Evolutionary conservation across 2,888 invertebrate species (phyloP).

Genomic region (Caenorhabditis zanzibari): DNA sequence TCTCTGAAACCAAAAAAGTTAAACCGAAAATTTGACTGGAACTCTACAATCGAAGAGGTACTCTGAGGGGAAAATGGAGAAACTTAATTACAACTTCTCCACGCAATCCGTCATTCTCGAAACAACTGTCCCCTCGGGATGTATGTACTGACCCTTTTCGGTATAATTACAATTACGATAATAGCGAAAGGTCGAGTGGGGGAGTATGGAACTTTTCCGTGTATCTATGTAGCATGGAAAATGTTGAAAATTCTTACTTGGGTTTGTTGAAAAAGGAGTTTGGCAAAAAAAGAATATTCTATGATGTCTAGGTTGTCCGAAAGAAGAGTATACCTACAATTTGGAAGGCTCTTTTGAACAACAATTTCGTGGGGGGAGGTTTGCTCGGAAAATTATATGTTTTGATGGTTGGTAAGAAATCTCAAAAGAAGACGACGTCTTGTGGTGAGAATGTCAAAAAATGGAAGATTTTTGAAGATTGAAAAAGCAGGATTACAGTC

Average conservation of each 20-base stretch:
- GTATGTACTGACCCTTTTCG: conserved; percentile 11
- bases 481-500: no score
- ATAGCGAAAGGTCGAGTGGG: conserved; percentile 58
- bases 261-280: conserved; percentile 3
- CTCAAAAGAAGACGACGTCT: no score
- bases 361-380: no score
- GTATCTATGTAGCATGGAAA: no score
- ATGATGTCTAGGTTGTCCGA: conserved; percentile 24
- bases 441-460: background rate
- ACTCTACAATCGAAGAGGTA: background rate
- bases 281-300: conserved; percentile 26
- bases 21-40: conserved; percentile 1
- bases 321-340: conserved; percentile 24
- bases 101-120: conserved; percentile 32
- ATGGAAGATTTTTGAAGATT: no score
- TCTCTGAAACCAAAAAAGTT: background rate
- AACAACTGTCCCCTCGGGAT: conserved; percentile 8
- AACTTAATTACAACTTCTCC: conserved; percentile 52
- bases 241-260: no score
- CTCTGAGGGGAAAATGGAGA: background rate
- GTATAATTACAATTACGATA: conserved; percentile 36
- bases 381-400: background rate
- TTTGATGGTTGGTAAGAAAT: background rate
- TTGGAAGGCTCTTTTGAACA: background rate
- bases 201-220: conserved; percentile 14